These are phyloP conservation scores for Eospalax fontanierii DNA, from an alignment of 2,797 vertebrate genomes.

Conservation along the genomic window DNA sequence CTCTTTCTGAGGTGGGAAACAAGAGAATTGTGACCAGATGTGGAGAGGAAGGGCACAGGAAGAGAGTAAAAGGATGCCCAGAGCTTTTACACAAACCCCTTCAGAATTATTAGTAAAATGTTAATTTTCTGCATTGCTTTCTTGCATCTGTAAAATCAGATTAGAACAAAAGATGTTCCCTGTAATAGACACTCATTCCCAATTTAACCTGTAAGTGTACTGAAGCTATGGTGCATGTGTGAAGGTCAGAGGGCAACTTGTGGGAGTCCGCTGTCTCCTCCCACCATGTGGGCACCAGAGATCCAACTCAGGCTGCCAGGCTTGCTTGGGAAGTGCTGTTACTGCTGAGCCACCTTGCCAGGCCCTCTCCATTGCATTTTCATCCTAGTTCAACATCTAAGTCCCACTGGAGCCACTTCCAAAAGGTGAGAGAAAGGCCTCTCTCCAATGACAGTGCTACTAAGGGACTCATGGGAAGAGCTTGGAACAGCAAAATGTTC, in stretches of 20 bases:
- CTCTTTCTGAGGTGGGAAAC: background rate
- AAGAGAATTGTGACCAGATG: background rate
- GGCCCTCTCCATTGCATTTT: background rate
- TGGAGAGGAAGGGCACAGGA: background rate
- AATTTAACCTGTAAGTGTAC: slow-evolving; percentile 3
- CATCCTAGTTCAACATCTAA: background rate
- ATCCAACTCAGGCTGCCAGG: too few species aligned
- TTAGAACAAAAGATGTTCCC: background rate
- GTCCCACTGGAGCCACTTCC: background rate
- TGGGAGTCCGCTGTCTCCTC: too few species aligned
- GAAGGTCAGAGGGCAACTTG: too few species aligned
- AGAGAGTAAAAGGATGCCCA: background rate
- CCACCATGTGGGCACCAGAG: too few species aligned
- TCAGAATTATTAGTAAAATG: background rate
- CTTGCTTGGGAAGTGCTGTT: too few species aligned
- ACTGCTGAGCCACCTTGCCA: too few species aligned
- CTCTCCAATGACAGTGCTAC: background rate
- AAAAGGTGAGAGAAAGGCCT: background rate
- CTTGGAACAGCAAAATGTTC: slow-evolving; percentile 31
- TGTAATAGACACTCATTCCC: background rate
- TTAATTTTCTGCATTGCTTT: background rate
- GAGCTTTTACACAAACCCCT: background rate
- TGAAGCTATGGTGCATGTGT: background rate
- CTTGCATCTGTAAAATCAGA: background rate
- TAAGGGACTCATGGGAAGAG: background rate